Evolutionary conservation across 2,797 vertebrate genomes (phyloP).

Genomic region (Sphenopsis melanotis): DNA sequence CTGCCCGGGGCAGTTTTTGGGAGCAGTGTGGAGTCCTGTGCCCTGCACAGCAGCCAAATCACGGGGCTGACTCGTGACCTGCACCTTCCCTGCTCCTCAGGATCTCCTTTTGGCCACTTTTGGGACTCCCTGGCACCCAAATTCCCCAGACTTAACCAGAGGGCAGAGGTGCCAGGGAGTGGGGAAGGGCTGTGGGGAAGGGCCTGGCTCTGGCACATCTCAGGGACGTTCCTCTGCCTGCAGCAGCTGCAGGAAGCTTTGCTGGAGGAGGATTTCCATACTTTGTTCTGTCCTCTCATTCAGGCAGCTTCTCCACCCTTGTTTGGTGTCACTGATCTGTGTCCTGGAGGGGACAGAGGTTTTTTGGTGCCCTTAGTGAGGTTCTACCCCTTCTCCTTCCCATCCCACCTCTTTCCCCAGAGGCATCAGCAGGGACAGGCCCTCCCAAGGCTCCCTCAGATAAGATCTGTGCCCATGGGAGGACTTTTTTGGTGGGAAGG

Average conservation of each 20-base stretch:
- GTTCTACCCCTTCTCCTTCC: neutral
- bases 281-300: neutral
- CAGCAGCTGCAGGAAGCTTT: neutral
- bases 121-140: neutral
- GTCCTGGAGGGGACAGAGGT: neutral
- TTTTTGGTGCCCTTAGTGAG: neutral
- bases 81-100: neutral
- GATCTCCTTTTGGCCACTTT: neutral
- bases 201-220: neutral
- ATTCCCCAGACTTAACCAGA: neutral
- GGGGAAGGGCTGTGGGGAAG: neutral
- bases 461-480: neutral
- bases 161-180: neutral
- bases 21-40: neutral
- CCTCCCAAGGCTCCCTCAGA: fast-evolving
- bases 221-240: neutral
- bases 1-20: neutral
- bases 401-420: neutral
- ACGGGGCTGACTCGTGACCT: fast-evolving
- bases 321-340: neutral
- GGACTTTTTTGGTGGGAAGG: neutral
- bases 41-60: neutral
- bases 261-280: neutral
- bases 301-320: neutral
- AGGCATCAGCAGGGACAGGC: neutral